Conservation (phyloP, 2,888 invertebrate genomes). For the Archaeoteleia sp. region DNA sequence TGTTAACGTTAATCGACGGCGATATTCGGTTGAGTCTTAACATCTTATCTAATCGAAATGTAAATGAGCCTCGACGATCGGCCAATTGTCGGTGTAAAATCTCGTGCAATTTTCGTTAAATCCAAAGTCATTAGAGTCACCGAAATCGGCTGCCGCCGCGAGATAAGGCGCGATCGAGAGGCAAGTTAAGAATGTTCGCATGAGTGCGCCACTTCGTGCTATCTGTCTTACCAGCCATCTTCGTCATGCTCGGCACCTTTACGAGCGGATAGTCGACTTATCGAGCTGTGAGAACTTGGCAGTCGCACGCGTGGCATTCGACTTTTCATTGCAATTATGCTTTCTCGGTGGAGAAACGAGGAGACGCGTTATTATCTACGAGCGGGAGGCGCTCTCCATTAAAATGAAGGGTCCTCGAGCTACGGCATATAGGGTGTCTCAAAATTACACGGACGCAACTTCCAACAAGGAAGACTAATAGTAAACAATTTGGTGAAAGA, state of each 20-base stretch:
- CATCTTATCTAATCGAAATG: constrained; percentile 43
- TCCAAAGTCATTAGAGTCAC: constrained; percentile 30
- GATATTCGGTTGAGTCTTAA: constrained; percentile 8
- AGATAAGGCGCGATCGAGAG: constrained; percentile 34
- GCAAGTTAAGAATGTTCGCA: constrained; percentile 28
- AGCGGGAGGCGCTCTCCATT: neutral
- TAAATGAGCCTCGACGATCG: constrained; percentile 40
- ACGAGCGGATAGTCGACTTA: constrained; percentile 49
- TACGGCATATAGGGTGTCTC: too few relatives aligned
- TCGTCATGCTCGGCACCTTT: constrained; percentile 46
- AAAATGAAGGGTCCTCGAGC: neutral
- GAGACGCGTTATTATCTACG: neutral
- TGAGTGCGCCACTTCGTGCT: constrained; percentile 33
- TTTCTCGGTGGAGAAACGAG: constrained; percentile 18
- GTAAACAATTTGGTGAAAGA: too few relatives aligned
- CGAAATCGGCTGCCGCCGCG: constrained; percentile 28
- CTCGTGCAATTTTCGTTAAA: constrained; percentile 31
- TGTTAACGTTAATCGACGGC: constrained; percentile 10
- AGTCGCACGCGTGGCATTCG: constrained; percentile 46
- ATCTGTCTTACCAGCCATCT: constrained; percentile 31
- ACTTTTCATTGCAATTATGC: constrained; percentile 57
- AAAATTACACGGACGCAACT: too few relatives aligned
- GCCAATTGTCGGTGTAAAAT: constrained; percentile 34
- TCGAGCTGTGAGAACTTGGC: constrained; percentile 41
- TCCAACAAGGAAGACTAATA: too few relatives aligned